Base-by-base conservation (phyloP, 2,797 vertebrate genomes). In the Bradypodion ventrale region DNA sequence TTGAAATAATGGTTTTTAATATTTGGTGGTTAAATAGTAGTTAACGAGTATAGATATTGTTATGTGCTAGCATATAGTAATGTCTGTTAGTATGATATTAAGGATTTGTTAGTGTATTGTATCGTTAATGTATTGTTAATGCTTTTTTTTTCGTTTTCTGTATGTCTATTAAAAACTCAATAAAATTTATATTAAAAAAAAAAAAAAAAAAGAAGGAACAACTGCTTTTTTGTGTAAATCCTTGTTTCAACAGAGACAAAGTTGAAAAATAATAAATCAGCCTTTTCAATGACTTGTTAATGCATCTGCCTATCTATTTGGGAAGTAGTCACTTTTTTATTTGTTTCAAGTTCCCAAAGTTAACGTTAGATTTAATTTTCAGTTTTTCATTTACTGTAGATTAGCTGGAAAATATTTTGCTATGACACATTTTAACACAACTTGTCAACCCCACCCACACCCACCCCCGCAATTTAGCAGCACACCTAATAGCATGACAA, bases 381-480 rank as follows among this genome's bases (percentile, higher is more conserved):
- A 70, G 7, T 6, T 40, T 0, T 35, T 32, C 29, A 42, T 72
- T 32, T 27, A 23, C 3, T 78, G 7, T 35, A 59, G 13, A 59
- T 74, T 29, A 35, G 7, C 29, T 73, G 52, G 29, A 56, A 40
- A 59, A 29, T 69, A 46, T 72, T 72, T 83, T 60, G 23, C 1
- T 25, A 16, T 63, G 44, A 13, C 52, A 5, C 21, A 19, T 56
- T 56, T 56, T 49, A 49, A 7, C 3, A 40, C 23, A 0, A 0
- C 35, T 60, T 0, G 62, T 23, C 63, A 52, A 40, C 27, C 82
- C 66, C 75, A 40, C 27, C 82, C 66, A 75, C 74, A 73, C 13
- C 82, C 23, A 49, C 75, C 74, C 73, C 10, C 82, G 23, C 49
- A 87, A 76, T 87, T 88, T 90, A 88, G 75, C 74, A 89, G 78